Base-by-base conservation (phyloP, 2,113 vertebrate species). In the Aphyosemion australe region DNA sequence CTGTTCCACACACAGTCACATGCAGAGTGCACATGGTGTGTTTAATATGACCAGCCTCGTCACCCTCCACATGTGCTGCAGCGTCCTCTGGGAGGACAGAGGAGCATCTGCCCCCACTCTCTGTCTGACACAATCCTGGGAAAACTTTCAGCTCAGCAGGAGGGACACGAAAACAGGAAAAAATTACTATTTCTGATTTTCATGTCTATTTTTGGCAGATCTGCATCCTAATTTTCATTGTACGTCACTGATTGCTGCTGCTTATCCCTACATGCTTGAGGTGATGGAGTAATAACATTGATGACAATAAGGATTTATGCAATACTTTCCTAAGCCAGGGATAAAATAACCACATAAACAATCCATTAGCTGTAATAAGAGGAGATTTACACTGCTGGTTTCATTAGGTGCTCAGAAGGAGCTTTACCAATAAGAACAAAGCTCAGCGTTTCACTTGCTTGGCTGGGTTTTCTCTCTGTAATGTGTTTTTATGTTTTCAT, bases 11-110 rank as follows among this genome's bases (percentile, higher is more conserved):
- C 56, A 59, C 31, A 70, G 85, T 84, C 83, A 85, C 84, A 87
- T 85, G 81, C 85, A 76, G 76, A 21, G 81, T 74, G 88, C 87
- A 92, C 90, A 90, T 91, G 90, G 90, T 91, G 90, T 90, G 89
- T 87, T 82, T 92, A 91, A 92, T 91, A 87, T 87, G 90, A 92
- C 90, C 89, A 84, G 90, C 82, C 75, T 41, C 76, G 73, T 78
- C 74, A 80, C 77, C 78, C 81, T 67, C 76, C 83, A 86, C 89
- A 92, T 89, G 87, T 89, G 88, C 81, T 47, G 57, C 69, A 48
- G 50, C 66, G 69, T 88, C 89, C 88, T 90, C 78, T 86, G 91
- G 85, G 90, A 90, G 81, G 65, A 85, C 75, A 87, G 86, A 79
- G 85, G 73, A 87, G 84, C 90, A 90, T 91, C 89, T 92, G 90